Evolutionary conservation across 1,140 invertebrate genomes (phyloP), one percentile per base, ranked within the genome.

Genomic region (Samia ricini): DNA sequence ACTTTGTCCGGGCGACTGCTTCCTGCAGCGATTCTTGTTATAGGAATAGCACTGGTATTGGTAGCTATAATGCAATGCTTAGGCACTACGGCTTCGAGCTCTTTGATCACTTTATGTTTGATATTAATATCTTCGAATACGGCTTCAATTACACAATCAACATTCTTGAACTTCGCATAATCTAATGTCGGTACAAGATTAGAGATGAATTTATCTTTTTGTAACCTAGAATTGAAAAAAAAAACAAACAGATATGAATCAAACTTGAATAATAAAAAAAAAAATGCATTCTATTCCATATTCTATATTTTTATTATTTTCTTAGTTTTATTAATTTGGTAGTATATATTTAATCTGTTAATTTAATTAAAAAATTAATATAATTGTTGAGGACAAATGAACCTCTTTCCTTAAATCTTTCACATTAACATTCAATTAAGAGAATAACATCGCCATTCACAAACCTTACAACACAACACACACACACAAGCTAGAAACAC

Each of bases 11-110:
- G 98, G 54, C 98, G 92, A 59, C 95, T 95, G 83, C 97, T 98
- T 18, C 94, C 98, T 36, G 95, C 94, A 22, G 98, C 98, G 74
- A 99, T 99, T 89, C 99, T 96, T 1, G 94, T 94, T 64, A 99
- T 99, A 7, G 98, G 98, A 77, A 99, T 94, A 21, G 99, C 98
- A 69, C 98, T 99, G 4, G 99, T 99, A 81, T 99, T 99, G 6
- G 98, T 97, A 0, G 99, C 99, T 77, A 99, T 95, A 54, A 99
- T 93, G 80, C 98, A 99, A 82, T 99, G 94, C 64, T 95, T 92
- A 2, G 97, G 95, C 21, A 98, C 94, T 29, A 95, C 93, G 52
- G 94, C 92, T 91, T 99, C 98, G 7, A 99, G 92, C 91, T 99
- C 99, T 88, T 99, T 97, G 50, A 99, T 95, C 10, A 99, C 98